Percentiles rank a stretch among this genome's conserved stretches.
phyloP scores from a whole-genome alignment of 1,140 invertebrate species.

The Heliconius nattereri region DNA sequence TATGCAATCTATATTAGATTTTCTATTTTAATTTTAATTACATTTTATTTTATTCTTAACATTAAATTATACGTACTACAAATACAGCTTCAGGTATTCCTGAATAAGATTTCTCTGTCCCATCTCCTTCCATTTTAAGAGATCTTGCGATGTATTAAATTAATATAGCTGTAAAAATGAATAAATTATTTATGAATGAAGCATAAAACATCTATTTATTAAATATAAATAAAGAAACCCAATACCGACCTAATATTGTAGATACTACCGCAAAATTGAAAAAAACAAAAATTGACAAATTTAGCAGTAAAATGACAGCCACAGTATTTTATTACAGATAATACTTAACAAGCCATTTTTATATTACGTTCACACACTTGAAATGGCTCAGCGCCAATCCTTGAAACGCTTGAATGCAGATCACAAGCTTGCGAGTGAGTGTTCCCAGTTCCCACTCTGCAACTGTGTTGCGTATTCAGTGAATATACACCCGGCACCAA shows the following conservation, averaged over 20 bases:
- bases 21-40: neutral
- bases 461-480: too few species aligned
- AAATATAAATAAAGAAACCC: neutral
- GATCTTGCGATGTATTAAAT: slow-evolving; percentile 2
- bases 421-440: too few species aligned
- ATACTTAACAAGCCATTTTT: neutral
- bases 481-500: too few species aligned
- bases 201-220: neutral
- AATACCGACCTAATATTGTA: neutral
- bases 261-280: neutral
- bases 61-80: slow-evolving; percentile 83
- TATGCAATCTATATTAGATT: neutral
- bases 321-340: neutral
- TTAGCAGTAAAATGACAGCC: neutral
- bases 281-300: slow-evolving; percentile 8
- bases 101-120: slow-evolving; percentile 84
- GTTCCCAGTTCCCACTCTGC: too few species aligned
- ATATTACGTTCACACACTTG: too few species aligned
- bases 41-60: neutral
- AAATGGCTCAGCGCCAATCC: too few species aligned
- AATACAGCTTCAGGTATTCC: slow-evolving; percentile 91
- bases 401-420: too few species aligned
- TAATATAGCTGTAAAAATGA: slow-evolving; percentile 2
- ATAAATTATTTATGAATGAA: neutral
- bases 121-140: slow-evolving; percentile 73